These are phyloP conservation scores for Netelia melanura DNA, from an alignment of 2,888 invertebrate genomes.

Conservation along the genomic window DNA sequence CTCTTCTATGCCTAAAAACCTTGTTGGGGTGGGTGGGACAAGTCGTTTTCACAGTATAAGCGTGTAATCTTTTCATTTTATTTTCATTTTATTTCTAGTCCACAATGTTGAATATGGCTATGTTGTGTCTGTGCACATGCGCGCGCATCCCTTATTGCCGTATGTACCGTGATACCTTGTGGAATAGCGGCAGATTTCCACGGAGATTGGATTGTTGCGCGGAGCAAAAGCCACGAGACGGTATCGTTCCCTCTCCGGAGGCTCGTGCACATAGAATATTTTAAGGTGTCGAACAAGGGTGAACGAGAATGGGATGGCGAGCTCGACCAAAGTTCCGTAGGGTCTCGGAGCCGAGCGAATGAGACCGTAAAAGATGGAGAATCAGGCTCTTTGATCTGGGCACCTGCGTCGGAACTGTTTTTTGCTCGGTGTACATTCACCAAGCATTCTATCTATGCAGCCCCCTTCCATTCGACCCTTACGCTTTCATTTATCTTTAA, in stretches of 20 bases:
- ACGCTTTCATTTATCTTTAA: background rate
- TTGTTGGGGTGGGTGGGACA: background rate
- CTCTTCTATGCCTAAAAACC: background rate
- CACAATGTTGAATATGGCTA: background rate
- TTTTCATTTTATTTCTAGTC: slow-evolving; percentile 38
- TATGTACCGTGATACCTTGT: slow-evolving; percentile 27
- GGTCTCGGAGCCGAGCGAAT: slow-evolving; percentile 35
- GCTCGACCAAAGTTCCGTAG: slow-evolving; percentile 35
- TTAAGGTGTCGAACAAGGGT: slow-evolving; percentile 67
- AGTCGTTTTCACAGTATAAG: background rate
- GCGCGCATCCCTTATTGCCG: background rate
- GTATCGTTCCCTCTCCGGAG: background rate
- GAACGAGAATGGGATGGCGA: slow-evolving; percentile 41
- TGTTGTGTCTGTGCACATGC: background rate
- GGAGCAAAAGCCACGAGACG: slow-evolving; percentile 50
- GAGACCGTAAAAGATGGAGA: slow-evolving; percentile 67
- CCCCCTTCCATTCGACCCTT: background rate
- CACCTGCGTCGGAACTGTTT: slow-evolving; percentile 69
- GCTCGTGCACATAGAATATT: slow-evolving; percentile 69
- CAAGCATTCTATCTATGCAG: slow-evolving; percentile 6
- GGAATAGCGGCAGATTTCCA: slow-evolving; percentile 71
- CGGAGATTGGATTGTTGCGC: slow-evolving; percentile 75
- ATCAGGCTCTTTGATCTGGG: slow-evolving; percentile 75
- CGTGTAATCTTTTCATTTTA: slow-evolving; percentile 37
- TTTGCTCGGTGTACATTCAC: slow-evolving; percentile 31